Evolutionary conservation across 2,888 invertebrate genomes (phyloP).

Genomic region (Leucania comma): DNA sequence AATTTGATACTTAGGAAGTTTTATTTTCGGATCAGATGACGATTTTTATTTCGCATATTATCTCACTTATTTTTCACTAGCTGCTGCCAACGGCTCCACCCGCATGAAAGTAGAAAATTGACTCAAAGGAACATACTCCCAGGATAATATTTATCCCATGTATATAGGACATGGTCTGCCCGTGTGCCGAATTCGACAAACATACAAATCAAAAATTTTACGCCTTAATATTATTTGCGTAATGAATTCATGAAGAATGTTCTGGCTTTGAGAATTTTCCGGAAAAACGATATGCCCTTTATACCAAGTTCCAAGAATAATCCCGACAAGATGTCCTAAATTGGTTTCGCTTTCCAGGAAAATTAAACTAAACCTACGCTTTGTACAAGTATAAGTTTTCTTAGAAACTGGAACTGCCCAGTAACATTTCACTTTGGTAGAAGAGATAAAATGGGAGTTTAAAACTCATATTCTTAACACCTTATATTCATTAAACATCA

Average conservation of each 20-base stretch:
- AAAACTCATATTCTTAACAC: not conserved
- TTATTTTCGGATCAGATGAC: not conserved
- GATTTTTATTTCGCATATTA: not conserved
- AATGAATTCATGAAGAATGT: not conserved
- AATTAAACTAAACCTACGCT: not conserved
- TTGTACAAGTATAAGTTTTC: not conserved
- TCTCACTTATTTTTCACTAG: not conserved
- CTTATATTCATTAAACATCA: not conserved
- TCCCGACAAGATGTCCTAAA: not conserved
- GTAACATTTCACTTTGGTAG: not conserved
- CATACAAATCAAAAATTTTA: too few species aligned
- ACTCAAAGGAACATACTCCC: too few species aligned
- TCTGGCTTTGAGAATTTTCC: not conserved
- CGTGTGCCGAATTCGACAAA: too few species aligned
- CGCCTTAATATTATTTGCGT: not conserved
- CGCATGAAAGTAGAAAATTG: too few species aligned
- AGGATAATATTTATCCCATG: too few species aligned
- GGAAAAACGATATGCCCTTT: not conserved
- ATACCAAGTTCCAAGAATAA: not conserved
- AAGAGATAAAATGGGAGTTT: slow-evolving; percentile 1
- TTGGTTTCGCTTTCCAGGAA: not conserved
- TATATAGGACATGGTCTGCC: too few species aligned
- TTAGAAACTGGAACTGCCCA: not conserved
- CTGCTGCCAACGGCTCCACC: too few species aligned
- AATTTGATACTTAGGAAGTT: slow-evolving; percentile 1